Percentiles rank a stretch among this genome's conserved stretches.
Evolutionary conservation across 2,888 invertebrate genomes (phyloP).

Genomic region (Drosophila austrosaltans): DNA sequence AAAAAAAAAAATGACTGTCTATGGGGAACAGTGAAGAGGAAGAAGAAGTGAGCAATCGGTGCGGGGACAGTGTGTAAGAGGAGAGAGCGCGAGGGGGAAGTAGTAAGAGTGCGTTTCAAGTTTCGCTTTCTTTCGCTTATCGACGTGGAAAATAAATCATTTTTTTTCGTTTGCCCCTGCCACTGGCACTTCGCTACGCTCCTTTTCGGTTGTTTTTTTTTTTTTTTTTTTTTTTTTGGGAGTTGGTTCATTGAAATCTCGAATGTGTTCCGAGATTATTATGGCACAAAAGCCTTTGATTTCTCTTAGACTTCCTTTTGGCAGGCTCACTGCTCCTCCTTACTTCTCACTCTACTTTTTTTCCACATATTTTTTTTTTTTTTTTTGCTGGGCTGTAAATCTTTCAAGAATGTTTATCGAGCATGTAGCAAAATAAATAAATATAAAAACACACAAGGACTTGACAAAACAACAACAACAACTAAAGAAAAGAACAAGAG

Average conservation of each 20-base stretch:
- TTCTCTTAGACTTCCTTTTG: constrained; percentile 35
- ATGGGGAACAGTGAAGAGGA: neutral
- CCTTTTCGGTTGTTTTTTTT: neutral
- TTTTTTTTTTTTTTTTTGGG: constrained; percentile 18
- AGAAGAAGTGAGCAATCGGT: constrained; percentile 5
- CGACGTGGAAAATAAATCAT: constrained; percentile 76
- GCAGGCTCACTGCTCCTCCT: neutral
- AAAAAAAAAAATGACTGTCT: neutral
- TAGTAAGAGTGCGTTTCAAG: constrained; percentile 56
- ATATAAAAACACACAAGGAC: constrained; percentile 40
- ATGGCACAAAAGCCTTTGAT: constrained; percentile 72
- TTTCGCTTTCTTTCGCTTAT: constrained; percentile 73
- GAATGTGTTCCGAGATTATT: constrained; percentile 71
- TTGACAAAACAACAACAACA: constrained; percentile 16
- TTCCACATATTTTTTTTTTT: constrained; percentile 22
- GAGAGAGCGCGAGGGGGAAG: neutral
- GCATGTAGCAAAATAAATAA: constrained; percentile 54
- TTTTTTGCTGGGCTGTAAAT: constrained; percentile 61
- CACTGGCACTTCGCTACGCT: neutral
- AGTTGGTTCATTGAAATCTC: constrained; percentile 69
- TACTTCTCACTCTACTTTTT: constrained; percentile 2
- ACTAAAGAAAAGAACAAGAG: neutral
- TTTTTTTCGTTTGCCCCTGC: constrained; percentile 25
- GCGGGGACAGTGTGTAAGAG: neutral
- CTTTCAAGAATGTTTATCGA: constrained; percentile 56